Evolutionary conservation across 2,113 vertebrate genomes (phyloP).

Genomic region (Tetraodon nigroviridis): DNA sequence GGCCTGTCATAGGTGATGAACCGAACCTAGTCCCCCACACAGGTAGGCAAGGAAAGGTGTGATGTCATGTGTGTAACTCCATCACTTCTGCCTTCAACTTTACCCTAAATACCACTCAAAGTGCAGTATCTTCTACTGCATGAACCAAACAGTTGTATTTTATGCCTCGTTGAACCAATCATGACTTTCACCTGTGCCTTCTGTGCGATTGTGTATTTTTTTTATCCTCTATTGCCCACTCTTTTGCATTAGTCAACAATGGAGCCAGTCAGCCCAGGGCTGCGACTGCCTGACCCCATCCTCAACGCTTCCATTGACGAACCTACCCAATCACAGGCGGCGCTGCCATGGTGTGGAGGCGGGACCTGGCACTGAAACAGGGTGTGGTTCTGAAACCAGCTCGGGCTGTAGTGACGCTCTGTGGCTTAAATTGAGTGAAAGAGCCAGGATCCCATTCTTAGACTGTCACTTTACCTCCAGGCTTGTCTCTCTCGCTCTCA

Average conservation of each 20-base stretch:
- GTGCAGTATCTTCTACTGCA: not conserved
- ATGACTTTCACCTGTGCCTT: not conserved
- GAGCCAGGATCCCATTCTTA: conserved; percentile 7
- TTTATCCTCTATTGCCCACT: not conserved
- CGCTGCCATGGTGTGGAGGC: conserved; percentile 43
- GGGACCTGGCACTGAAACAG: conserved; percentile 63
- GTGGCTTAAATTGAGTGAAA: conserved; percentile 64
- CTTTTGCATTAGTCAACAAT: conserved; percentile 22
- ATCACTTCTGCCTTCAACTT: conserved; percentile 40
- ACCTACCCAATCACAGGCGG: conserved; percentile 57
- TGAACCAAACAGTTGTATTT: not conserved
- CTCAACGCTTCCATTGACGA: conserved; percentile 38
- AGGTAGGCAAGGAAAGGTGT: conserved; percentile 23
- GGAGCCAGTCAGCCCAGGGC: conserved; percentile 14
- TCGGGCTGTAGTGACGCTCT: conserved; percentile 46
- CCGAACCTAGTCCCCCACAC: conserved; percentile 13
- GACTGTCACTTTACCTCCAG: conserved; percentile 11
- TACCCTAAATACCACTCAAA: conserved; percentile 30
- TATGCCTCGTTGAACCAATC: not conserved
- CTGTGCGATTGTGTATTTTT: not conserved
- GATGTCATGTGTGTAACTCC: not conserved
- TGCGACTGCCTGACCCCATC: conserved; percentile 32
- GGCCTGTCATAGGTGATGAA: conserved; percentile 30
- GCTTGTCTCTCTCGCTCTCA: not conserved
- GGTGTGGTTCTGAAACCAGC: conserved; percentile 71